phyloP scores from a whole-genome alignment of 1,140 invertebrate genomes.

The Pararge aegeria region DNA sequence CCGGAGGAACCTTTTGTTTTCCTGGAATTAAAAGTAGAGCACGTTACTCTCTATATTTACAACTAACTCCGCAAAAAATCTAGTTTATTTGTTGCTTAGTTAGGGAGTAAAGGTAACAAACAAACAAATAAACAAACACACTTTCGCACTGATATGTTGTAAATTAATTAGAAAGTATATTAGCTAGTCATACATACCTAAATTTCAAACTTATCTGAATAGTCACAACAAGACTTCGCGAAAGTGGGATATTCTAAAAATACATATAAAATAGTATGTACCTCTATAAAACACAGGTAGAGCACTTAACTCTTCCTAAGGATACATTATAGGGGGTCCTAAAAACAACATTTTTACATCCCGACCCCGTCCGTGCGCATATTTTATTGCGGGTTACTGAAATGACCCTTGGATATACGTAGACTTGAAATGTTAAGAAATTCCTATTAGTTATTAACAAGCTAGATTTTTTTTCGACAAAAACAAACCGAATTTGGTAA shows the following conservation, averaged over 20 bases:
- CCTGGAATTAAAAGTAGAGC: too few species aligned
- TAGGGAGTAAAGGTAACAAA: too few species aligned
- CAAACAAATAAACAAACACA: too few species aligned
- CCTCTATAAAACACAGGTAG: conserved; percentile 31
- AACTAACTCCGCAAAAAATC: too few species aligned
- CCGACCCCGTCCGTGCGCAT: conserved; percentile 56
- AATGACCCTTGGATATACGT: conserved; percentile 64
- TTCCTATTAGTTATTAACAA: neutral
- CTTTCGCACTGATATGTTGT: too few species aligned
- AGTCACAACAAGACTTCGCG: neutral
- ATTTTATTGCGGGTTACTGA: conserved; percentile 68
- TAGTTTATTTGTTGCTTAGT: too few species aligned
- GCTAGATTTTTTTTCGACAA: too few species aligned
- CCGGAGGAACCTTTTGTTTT: too few species aligned
- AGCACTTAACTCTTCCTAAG: conserved; percentile 66
- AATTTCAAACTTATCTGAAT: neutral
- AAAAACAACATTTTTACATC: conserved; percentile 76
- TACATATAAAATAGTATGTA: conserved; percentile 2
- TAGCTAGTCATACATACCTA: too few species aligned
- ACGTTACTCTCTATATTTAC: too few species aligned
- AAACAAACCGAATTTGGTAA: too few species aligned
- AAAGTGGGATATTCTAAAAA: neutral
- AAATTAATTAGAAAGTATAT: too few species aligned
- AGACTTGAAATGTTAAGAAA: conserved; percentile 40
- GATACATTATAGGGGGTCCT: conserved; percentile 70